A percentile compares a stretch with the other conserved stretches of the same genome.
Evolutionary conservation across 1,140 invertebrate genomes (phyloP).

Genomic region (Diplogasteroides magnus): DNA sequence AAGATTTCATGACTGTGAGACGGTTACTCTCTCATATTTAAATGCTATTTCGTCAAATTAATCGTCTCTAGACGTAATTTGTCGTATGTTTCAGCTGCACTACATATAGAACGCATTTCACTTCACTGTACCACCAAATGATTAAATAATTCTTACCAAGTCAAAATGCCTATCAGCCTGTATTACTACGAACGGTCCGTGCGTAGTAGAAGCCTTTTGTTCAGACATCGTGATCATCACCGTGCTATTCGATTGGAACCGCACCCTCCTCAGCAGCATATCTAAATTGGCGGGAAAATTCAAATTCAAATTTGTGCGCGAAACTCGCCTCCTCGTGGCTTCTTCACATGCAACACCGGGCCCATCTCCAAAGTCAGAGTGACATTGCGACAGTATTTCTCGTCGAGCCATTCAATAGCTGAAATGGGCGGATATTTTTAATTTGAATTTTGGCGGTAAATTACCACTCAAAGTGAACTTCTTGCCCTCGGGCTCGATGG

Average conservation of each 20-base stretch:
- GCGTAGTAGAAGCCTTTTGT: constrained; percentile 58
- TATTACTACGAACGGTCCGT: constrained; percentile 70
- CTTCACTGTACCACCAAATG: constrained; percentile 15
- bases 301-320: too few species aligned
- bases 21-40: too few species aligned
- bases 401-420: constrained; percentile 79
- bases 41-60: too few species aligned
- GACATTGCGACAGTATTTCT: constrained; percentile 80
- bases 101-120: not conserved
- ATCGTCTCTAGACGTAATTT: too few species aligned
- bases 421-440: too few species aligned
- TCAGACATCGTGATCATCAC: constrained; percentile 25
- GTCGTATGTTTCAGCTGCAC: not conserved
- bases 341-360: constrained; percentile 83
- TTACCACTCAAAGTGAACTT: constrained; percentile 29
- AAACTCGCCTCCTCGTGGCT: constrained; percentile 64
- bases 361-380: constrained; percentile 74
- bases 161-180: constrained; percentile 63
- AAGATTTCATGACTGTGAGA: too few species aligned
- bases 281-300: not conserved
- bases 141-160: constrained; percentile 69
- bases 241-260: constrained; percentile 68
- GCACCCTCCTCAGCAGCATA: constrained; percentile 53
- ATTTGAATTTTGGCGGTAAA: too few species aligned
- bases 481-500: constrained; percentile 4